Conservation (phyloP, 2,797 vertebrate species). For the Pseudochirops cupreus region DNA sequence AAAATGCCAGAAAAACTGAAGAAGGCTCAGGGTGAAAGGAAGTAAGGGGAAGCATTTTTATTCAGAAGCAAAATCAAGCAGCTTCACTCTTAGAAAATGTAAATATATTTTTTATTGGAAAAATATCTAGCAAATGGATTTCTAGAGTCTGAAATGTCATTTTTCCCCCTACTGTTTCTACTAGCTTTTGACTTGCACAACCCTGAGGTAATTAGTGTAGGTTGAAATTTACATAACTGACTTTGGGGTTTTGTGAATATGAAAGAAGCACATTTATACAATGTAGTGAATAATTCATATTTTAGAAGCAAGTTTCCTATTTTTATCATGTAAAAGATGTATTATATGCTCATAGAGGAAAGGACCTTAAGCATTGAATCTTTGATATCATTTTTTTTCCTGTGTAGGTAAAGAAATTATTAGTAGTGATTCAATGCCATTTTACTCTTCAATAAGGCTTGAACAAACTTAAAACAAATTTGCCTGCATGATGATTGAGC, state of each 20-base stretch:
- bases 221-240: constrained; percentile 81
- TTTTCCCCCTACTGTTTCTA: constrained; percentile 62
- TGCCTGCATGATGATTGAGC: constrained; percentile 71
- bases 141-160: constrained; percentile 75
- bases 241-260: constrained; percentile 80
- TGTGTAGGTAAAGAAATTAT: constrained; percentile 78
- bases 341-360: constrained; percentile 74
- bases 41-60: constrained; percentile 5
- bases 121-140: constrained; percentile 70
- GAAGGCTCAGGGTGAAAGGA: not conserved
- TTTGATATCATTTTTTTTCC: constrained; percentile 76
- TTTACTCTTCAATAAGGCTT: constrained; percentile 74
- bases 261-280: constrained; percentile 80
- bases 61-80: not conserved
- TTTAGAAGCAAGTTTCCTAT: constrained; percentile 77
- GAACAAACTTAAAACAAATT: constrained; percentile 76
- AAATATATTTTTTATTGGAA: constrained; percentile 68
- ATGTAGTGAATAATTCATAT: constrained; percentile 81
- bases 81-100: constrained; percentile 72
- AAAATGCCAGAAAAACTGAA: constrained; percentile 7
- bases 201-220: constrained; percentile 80
- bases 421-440: constrained; percentile 73
- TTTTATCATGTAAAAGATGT: constrained; percentile 78
- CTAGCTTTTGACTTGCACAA: constrained; percentile 70
- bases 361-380: constrained; percentile 73